Base-by-base conservation (phyloP, 2,797 vertebrate species). In the Champsocephalus gunnari region DNA sequence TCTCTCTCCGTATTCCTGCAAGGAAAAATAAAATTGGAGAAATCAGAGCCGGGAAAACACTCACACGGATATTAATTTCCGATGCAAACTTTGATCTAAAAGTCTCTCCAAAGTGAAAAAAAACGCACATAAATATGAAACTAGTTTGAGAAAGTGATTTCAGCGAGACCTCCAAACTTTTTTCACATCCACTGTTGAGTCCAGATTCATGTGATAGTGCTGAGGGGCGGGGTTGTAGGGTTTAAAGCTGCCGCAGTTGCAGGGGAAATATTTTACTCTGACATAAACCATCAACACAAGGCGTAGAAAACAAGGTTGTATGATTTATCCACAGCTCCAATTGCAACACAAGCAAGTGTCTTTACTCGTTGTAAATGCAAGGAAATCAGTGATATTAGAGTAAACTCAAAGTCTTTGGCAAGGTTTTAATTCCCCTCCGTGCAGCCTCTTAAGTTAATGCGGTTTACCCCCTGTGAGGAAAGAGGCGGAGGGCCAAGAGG, bases 141-240 rank as follows among this genome's bases (percentile, higher is more conserved):
- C 21, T 53, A 60, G 19, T 53, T 45, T 54, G 45, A 80, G 71
- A 77, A 82, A 84, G 79, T 54, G 80, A 69, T 72, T 88, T 71
- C 77, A 57, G 76, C 79, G 77, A 87, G 86, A 80, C 80, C 75
- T 87, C 87, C 73, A 89, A 92, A 91, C 87, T 93, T 93, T 92
- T 87, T 86, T 85, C 87, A 54, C 91, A 91, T 93, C 89, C 87
- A 90, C 71, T 71, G 85, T 61, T 72, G 80, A 75, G 89, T 89
- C 89, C 87, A 92, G 92, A 91, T 92, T 91, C 92, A 92, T 93
- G 92, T 91, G 93, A 94, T 92, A 92, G 89, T 80, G 88, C 73
- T 50, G 83, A 93, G 91, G 90, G 93, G 93, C 93, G 93, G 91
- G 91, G 93, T 80, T 79, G 86, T 28, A 65, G 88, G 61, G 67